Evolutionary conservation across 2,113 vertebrate genomes (phyloP).

Genomic region (Mus musculus): GRCm39 chr16:42497001-42497500

Average conservation of each 20-base stretch:
- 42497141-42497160: neutral
- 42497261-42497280: neutral
- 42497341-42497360: constrained; percentile 4
- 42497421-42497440: neutral
- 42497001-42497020: neutral
- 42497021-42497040: neutral
- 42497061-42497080: neutral
- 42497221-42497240: neutral
- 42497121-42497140: neutral
- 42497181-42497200: neutral
- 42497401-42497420: constrained; percentile 19
- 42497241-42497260: constrained; percentile 26
- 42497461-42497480: neutral
- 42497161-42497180: neutral
- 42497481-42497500: constrained; percentile 15
- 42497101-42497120: neutral
- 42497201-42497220: constrained; percentile 24
- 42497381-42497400: constrained; percentile 29
- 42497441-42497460: constrained; percentile 3
- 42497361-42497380: neutral
- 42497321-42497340: neutral
- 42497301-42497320: neutral
- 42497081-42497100: neutral
- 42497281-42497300: neutral
- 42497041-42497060: neutral